Base-by-base conservation (phyloP, 2,797 vertebrate genomes). In the Philypnodon macrostomus region DNA sequence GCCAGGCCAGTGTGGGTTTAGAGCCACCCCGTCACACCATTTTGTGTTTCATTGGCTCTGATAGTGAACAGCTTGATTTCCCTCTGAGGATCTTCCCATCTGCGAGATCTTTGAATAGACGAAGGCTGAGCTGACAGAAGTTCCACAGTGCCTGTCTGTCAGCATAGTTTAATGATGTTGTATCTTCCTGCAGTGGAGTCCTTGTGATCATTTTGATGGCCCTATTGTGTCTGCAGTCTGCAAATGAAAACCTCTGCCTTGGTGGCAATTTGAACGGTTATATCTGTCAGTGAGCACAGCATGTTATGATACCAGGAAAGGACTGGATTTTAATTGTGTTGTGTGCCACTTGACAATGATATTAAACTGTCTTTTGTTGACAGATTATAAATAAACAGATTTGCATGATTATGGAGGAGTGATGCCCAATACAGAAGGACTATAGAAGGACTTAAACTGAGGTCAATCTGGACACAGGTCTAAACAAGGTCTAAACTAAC, bases 311-410 rank as follows among this genome's bases (percentile, higher is more conserved):
- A 75, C 74, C 83, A 68, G 52, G 70, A 78, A 71, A 75, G 71
- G 68, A 67, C 72, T 73, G 75, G 46, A 70, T 82, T 87, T 77
- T 81, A 81, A 87, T 79, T 83, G 79, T 53, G 1, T 60, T 59
- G 65, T 63, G 58, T 64, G 63, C 19, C 10, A 32, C 66, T 67
- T 68, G 74, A 65, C 51, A 59, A 54, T 54, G 60, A 63, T 58
- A 67, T 83, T 78, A 63, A 63, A 72, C 42, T 40, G 64, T 49
- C 46, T 67, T 68, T 69, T 63, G 35, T 44, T 40, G 19, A 14
- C 10, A 38, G 10, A 27, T 2, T 3, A 11, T n/a, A 13, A 6
- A 10, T 14, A 35, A 26, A 33, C 37, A 26, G 12, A 47, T 18
- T 44, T 16, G 12, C 8, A 19, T 11, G n/a, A 7, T 15, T 14